Evolutionary conservation across 1,140 invertebrate genomes (phyloP).

Genomic region (Bombus difficillimus): DNA sequence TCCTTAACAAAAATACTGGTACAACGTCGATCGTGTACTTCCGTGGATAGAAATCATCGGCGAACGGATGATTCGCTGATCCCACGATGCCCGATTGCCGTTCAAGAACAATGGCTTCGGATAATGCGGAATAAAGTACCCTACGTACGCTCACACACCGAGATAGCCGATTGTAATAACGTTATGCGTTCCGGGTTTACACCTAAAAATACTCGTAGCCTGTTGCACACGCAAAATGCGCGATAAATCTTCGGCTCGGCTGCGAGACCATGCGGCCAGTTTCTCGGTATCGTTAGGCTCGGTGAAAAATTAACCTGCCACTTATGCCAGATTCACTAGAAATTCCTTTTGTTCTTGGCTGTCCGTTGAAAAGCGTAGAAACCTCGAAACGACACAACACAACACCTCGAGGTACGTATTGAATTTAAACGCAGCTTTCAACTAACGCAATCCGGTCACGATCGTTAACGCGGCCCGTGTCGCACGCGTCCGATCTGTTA

Average conservation of each 20-base stretch:
- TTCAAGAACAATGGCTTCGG: conserved; percentile 51
- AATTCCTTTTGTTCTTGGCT: not conserved
- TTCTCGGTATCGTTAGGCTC: not conserved
- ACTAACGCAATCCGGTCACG: not conserved
- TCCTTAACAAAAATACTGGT: conserved; percentile 1
- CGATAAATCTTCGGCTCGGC: conserved; percentile 18
- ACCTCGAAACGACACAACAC: not conserved
- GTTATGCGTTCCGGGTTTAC: conserved; percentile 53
- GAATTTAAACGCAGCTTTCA: not conserved
- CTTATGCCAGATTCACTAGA: not conserved
- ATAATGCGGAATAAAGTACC: conserved; percentile 57
- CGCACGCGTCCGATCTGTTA: conserved; percentile 20
- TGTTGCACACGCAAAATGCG: conserved; percentile 2
- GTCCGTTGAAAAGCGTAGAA: conserved; percentile 1
- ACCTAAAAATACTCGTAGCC: conserved; percentile 8
- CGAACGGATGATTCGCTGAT: conserved; percentile 55
- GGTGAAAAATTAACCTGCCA: conserved; percentile 11
- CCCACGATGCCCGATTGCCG: conserved; percentile 58
- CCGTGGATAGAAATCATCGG: conserved; percentile 58
- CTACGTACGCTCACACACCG: conserved; percentile 7
- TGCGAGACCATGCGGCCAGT: not conserved
- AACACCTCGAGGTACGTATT: not conserved
- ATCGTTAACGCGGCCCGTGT: not conserved
- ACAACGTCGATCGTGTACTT: conserved; percentile 54
- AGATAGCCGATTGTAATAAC: conserved; percentile 46